Base-by-base conservation (phyloP, 1,140 invertebrate genomes). In the Drosophila paulistorum region DNA sequence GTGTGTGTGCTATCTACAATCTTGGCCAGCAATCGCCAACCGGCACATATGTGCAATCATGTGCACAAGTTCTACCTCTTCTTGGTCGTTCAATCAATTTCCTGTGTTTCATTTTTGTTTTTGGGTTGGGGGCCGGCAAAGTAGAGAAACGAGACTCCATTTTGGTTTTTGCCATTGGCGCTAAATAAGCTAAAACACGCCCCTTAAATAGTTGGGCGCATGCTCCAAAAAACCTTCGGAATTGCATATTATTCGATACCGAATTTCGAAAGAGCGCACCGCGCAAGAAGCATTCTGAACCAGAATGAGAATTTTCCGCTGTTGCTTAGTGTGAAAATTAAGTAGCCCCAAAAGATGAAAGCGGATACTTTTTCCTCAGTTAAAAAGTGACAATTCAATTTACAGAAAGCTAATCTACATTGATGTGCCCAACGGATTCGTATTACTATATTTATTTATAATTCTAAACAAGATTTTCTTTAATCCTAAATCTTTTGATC, bases 11-110 rank as follows among this genome's bases (percentile, higher is more conserved):
- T 51, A 51, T 51, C 45, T 51, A 63, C 77, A 87, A 89, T 87
- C 84, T 89, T 80, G 77, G 84, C 59, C 84, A 89, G 77, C 80
- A 75, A 89, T 89, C 84, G 77, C 45, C 85, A 78, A 70, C 54
- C 70, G 83, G 80, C 84, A 89, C 84, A 89, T 89, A 89, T 89
- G 84, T 89, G 84, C 84, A 79, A 65, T 87, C 79, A 79, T 79
- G 72, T 83, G 83, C 76, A 82, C 65, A 72, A 60, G 65, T 35
- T 61, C 55, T 45, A 60, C 68, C 41, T 61, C 55, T 45, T 17
- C 37, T 60, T 62, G 37, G 58, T 58, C 57, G 77, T 66, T 86
- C 86, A 90, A 90, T 90, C 83, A 74, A 76, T 81, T 81, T 81
- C 74, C 74, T 78, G 70, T 77, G 42, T 68, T 54, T 35, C 66